These are phyloP conservation scores for Coecobrya sp. DNA, from an alignment of 2,888 invertebrate species.

Conservation along the genomic window DNA sequence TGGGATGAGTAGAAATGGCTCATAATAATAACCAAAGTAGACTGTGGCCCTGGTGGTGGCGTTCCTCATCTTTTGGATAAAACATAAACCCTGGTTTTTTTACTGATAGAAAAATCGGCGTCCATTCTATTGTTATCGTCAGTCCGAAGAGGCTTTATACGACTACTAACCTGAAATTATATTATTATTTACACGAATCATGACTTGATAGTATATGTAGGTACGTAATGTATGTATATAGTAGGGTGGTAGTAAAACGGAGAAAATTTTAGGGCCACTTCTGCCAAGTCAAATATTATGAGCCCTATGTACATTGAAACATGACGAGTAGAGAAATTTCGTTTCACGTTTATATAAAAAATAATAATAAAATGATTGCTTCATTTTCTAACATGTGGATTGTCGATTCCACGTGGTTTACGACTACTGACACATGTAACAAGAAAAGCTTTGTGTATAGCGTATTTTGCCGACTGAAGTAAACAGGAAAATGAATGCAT, in stretches of 20 bases:
- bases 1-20: constrained; percentile 48
- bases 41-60: neutral
- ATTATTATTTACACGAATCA: constrained; percentile 24
- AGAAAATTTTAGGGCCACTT: constrained; percentile 45
- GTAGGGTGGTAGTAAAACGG: constrained; percentile 27
- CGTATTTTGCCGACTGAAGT: neutral
- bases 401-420: constrained; percentile 18
- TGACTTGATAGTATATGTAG: no score
- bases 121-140: neutral
- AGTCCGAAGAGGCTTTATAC: constrained; percentile 1
- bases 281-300: constrained; percentile 58
- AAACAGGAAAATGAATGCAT: no score
- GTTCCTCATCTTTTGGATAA: neutral
- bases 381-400: neutral
- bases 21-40: constrained; percentile 48
- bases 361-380: constrained; percentile 39
- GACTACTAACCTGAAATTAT: constrained; percentile 15
- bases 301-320: constrained; percentile 10
- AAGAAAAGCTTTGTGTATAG: neutral
- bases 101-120: constrained; percentile 29
- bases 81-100: neutral
- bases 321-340: constrained; percentile 35
- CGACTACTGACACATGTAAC: constrained; percentile 29
- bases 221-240: neutral
- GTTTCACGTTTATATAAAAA: constrained; percentile 38